Base-by-base conservation (phyloP, 2,888 invertebrate genomes). In the Hesperia comma region DNA sequence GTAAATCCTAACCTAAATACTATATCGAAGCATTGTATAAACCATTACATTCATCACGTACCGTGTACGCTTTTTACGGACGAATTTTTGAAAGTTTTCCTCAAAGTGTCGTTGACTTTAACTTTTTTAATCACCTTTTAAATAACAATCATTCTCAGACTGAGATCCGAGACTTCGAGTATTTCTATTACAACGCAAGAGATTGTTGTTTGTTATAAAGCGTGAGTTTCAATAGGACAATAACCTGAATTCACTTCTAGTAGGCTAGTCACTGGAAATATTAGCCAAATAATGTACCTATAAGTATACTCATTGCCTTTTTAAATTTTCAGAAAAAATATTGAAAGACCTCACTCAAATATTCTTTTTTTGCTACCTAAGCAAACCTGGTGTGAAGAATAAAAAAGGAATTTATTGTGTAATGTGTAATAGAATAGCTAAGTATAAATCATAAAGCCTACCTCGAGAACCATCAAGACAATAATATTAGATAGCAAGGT, bases 21-120 rank as follows among this genome's bases (percentile, higher is more conserved):
- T 76, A 75, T 77, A 77, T 73, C 78, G 72, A 56, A n/a, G 17
- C 53, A 53, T 32, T 51, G 32, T 67, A 40, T 41, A 57, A 81
- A 80, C 79, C 77, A 78, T 75, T 64, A 75, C 78, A 84, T 79
- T 79, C 76, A 83, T 85, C 82, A 82, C 85, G 82, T 81, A 78
- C 76, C 80, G 83, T 87, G 80, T 82, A 80, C 77, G 79, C 75
- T 80, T 81, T 83, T 83, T 82, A 79, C 75, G 76, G 71, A 70
- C 73, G 75, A 77, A 73, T 77, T 78, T 77, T 76, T 73, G 69
- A 77, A 72, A 79, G 71, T 85, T 87, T 86, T 87, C 88, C 88
- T 88, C 83, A 86, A 87, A 85, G 79, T 84, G 85, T 86, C 87
- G 83, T 78, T 87, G 88, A 87, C 88, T 78, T 76, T 75, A 77